A percentile compares a stretch with the other conserved stretches of the same genome.
phyloP scores from a whole-genome alignment of 2,888 invertebrate genomes.

The Frankliniella intonsa region DNA sequence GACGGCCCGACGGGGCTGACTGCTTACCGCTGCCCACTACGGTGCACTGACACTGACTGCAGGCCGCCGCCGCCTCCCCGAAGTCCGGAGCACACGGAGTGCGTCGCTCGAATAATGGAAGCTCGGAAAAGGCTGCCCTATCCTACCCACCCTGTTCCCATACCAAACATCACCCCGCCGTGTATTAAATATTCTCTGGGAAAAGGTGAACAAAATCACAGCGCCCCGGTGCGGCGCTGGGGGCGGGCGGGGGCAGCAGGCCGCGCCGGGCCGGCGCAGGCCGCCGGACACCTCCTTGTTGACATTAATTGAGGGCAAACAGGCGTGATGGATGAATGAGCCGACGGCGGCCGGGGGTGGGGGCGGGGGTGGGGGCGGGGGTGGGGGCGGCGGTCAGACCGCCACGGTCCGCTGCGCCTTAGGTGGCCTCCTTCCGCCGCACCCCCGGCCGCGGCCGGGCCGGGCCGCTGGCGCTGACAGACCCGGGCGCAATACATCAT shows the following conservation, averaged over 20 bases:
- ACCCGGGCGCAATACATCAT: no score
- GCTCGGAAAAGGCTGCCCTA: no score
- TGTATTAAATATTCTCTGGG: no score
- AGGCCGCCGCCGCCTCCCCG: no score
- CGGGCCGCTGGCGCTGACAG: no score
- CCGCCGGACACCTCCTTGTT: not conserved
- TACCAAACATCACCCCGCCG: no score
- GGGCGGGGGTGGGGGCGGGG: not conserved
- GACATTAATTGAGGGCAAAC: constrained; percentile 26
- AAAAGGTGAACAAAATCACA: not conserved
- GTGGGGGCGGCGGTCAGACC: not conserved
- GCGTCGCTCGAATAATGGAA: no score
- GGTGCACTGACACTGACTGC: no score
- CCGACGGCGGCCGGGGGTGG: not conserved
- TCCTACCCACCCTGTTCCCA: no score
- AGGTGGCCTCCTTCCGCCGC: constrained; percentile 2
- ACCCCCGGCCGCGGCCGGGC: not conserved
- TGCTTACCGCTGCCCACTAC: no score
- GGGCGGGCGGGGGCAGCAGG: not conserved
- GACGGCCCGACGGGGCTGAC: no score
- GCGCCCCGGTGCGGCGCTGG: not conserved
- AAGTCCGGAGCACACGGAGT: no score
- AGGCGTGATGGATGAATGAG: constrained; percentile 18
- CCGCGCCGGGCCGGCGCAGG: not conserved
- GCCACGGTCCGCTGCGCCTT: constrained; percentile 7